Evolutionary conservation across 37 sponge, comb jelly and placozoan species (phyloP).

Genomic region (Halichondria panicea): DNA sequence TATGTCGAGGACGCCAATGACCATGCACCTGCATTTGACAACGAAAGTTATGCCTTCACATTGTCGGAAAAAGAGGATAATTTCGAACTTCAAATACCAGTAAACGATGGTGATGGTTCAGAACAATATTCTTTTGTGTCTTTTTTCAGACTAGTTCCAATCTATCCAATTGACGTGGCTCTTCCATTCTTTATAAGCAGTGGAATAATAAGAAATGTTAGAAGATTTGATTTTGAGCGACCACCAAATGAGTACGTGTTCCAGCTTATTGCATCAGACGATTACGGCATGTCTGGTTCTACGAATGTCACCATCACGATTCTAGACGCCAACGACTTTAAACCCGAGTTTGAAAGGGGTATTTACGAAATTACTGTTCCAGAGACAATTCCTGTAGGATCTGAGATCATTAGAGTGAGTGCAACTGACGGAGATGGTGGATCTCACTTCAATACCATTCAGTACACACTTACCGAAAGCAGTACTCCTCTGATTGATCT

Average conservation of each 20-base stretch:
- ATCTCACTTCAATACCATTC: constrained; percentile 20
- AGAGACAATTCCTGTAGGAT: constrained; percentile 25
- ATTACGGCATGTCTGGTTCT: constrained; percentile 19
- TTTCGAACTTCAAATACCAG: constrained; percentile 12
- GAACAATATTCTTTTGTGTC: background rate
- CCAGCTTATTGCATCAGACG: constrained; percentile 24
- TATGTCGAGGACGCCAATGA: constrained; percentile 40
- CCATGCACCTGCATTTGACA: constrained; percentile 22
- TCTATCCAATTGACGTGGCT: background rate
- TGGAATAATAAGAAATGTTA: constrained; percentile 17
- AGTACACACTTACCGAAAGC: constrained; percentile 1
- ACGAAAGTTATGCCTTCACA: constrained; percentile 19
- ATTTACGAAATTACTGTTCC: constrained; percentile 4
- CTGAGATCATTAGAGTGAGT: constrained; percentile 26
- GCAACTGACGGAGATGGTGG: constrained; percentile 57
- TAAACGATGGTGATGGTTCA: constrained; percentile 34
- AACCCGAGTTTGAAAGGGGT: constrained; percentile 22
- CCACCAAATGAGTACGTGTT: constrained; percentile 26
- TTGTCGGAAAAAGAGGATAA: constrained; percentile 30
- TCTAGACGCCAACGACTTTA: constrained; percentile 53
- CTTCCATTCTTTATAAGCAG: constrained; percentile 20
- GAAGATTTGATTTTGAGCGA: constrained; percentile 29
- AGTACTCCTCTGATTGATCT: constrained; percentile 14
- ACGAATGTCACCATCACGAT: constrained; percentile 37
- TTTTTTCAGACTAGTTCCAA: constrained; percentile 2